Evolutionary conservation across 2,797 vertebrate genomes (phyloP).

Genomic region (Sebastes oblongus): DNA sequence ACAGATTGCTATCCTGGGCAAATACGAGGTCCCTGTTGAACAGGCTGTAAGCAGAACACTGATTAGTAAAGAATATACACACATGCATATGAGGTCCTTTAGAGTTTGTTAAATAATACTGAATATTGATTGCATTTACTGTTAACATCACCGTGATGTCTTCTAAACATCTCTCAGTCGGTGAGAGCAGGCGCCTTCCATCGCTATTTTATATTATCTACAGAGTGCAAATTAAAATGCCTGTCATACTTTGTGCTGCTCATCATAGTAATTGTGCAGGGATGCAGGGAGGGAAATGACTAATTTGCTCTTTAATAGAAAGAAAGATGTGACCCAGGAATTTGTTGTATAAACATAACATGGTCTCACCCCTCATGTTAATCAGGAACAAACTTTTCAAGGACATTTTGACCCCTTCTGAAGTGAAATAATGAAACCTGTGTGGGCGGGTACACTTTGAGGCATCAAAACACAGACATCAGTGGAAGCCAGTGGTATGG

Average conservation of each 20-base stretch:
- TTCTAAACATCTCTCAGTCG: neutral
- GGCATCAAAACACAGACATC: neutral
- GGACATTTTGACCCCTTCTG: constrained; percentile 15
- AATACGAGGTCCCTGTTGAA: constrained; percentile 78
- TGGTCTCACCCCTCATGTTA: constrained; percentile 31
- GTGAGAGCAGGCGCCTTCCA: neutral
- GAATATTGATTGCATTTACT: neutral
- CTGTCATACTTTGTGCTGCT: constrained; percentile 38
- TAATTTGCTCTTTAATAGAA: constrained; percentile 48
- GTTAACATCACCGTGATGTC: neutral
- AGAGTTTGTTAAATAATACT: neutral
- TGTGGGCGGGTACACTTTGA: neutral
- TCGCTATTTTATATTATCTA: constrained; percentile 15
- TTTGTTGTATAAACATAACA: constrained; percentile 26
- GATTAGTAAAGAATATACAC: constrained; percentile 6
- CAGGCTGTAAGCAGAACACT: constrained; percentile 68
- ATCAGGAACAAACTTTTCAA: constrained; percentile 11
- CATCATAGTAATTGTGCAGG: constrained; percentile 44
- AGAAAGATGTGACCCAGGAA: constrained; percentile 29
- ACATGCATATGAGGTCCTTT: neutral
- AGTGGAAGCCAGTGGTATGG: neutral
- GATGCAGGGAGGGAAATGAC: constrained; percentile 28
- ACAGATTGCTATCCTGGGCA: constrained; percentile 82
- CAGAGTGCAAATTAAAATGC: constrained; percentile 46
- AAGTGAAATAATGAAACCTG: constrained; percentile 15